Base-by-base conservation (phyloP, 2,113 vertebrate genomes). In the Labeo catla region DNA sequence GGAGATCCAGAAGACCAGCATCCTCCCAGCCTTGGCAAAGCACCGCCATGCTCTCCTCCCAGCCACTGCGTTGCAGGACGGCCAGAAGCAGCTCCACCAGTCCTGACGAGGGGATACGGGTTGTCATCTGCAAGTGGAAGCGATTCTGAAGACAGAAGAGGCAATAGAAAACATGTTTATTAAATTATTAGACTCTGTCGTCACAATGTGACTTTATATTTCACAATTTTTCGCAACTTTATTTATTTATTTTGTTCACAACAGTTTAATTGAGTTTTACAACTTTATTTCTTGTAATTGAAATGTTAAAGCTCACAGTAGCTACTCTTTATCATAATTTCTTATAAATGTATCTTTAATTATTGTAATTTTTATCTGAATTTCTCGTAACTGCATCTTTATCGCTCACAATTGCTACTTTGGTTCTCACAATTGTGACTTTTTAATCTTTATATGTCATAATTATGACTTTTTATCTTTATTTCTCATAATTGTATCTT, bases 61-160 rank as follows among this genome's bases (percentile, higher is more conserved):
- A 96, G 82, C 93, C 77, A 0, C 93, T 95, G 8, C 92, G 92
- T 79, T 76, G 93, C 88, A 98, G 90, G 87, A 98, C 12, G 0
- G 93, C 91, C 74, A 93, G 88, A 83, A 97, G 84, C 65, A 98
- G 91, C 0, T 96, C 95, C 12, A 96, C 93, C 82, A 97, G 92
- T 0, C 73, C 94, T 3, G 96, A 96, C 63, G 94, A 91, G 0
- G 96, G 94, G 84, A 95, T 93, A 54, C 94, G 93, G 4, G 92
- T 96, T 87, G 95, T 92, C 96, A 98, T 91, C 91, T 95, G 96
- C 80, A 98, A 94, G 89, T 98, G 97, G 91, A 98, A 97, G 0
- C 91, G 96, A 84, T 94, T 98, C 97, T 98, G 91, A 43, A 86
- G 80, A 73, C 16, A 65, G 57, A 88, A 1, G 43, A 78, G 59